These are phyloP conservation scores for Polydrusus cervinus DNA, from an alignment of 2,888 invertebrate species.

Conservation along the genomic window DNA sequence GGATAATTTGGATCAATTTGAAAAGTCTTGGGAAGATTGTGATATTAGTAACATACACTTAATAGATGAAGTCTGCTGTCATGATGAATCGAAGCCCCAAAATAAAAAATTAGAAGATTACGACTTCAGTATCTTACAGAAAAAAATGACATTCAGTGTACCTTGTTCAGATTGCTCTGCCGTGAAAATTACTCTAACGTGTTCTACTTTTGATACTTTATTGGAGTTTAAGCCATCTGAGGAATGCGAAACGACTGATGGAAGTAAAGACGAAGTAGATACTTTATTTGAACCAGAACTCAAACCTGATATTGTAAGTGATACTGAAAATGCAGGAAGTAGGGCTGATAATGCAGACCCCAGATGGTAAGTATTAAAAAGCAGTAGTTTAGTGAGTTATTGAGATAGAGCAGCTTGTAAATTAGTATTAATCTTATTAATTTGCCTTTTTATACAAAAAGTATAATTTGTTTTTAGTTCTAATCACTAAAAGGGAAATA, in stretches of 20 bases:
- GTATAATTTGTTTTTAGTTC: too few relatives aligned
- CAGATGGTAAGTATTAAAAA: conserved; percentile 29
- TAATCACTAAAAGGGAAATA: too few relatives aligned
- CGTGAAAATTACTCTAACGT: conserved; percentile 2
- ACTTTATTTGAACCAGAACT: neutral
- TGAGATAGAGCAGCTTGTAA: too few relatives aligned
- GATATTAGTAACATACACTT: neutral
- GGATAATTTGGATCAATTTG: conserved; percentile 2
- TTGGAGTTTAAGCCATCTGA: conserved; percentile 15
- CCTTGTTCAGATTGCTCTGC: conserved; percentile 33
- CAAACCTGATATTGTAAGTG: conserved; percentile 2
- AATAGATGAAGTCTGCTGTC: conserved; percentile 4
- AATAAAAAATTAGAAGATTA: conserved; percentile 36
- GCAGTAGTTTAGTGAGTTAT: neutral
- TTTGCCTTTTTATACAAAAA: too few relatives aligned
- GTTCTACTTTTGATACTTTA: conserved; percentile 29
- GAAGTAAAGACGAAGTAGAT: neutral
- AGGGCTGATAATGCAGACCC: conserved; percentile 11
- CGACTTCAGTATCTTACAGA: conserved; percentile 12
- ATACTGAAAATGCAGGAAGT: conserved; percentile 28
- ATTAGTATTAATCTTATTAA: too few relatives aligned
- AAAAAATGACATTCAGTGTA: conserved; percentile 8
- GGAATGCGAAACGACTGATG: neutral
- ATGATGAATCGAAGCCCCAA: conserved; percentile 20
- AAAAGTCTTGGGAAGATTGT: conserved; percentile 12